Percentiles rank a stretch among this genome's conserved stretches.
These are phyloP conservation scores for Pelosia muscerda DNA, from an alignment of 2,888 invertebrate species.

Conservation along the genomic window DNA sequence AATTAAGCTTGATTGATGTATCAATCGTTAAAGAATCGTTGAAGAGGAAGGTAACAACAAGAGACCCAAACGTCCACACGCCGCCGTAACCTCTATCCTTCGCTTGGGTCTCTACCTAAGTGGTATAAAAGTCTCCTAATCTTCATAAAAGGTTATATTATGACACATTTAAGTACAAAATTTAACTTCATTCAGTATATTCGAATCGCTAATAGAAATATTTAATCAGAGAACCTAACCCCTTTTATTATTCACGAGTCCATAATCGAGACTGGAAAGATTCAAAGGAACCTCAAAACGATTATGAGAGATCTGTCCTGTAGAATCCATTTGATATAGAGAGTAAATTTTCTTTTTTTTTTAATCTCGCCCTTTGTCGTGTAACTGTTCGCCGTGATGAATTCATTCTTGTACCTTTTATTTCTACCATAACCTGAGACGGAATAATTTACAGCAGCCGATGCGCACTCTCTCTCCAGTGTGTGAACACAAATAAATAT, in stretches of 20 bases:
- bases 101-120: too few relatives aligned
- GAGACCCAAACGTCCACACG: too few relatives aligned
- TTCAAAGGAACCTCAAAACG: constrained; percentile 4
- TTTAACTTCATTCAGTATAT: not conserved
- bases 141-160: too few relatives aligned
- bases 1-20: too few relatives aligned
- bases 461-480: too few relatives aligned
- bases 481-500: too few relatives aligned
- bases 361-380: not conserved
- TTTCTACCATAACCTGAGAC: not conserved
- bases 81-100: too few relatives aligned
- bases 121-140: too few relatives aligned
- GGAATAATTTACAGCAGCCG: not conserved
- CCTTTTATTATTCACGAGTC: not conserved
- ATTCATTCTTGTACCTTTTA: not conserved
- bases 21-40: too few relatives aligned
- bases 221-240: not conserved
- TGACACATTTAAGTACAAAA: too few relatives aligned
- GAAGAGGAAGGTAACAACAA: too few relatives aligned
- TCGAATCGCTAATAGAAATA: not conserved
- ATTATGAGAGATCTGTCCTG: not conserved
- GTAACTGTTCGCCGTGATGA: not conserved
- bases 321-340: not conserved
- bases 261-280: not conserved
- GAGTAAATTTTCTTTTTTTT: not conserved